A percentile compares a stretch with the other conserved stretches of the same genome.
Evolutionary conservation across 2,113 vertebrate genomes (phyloP).

Genomic region (Leucopternis melanops): DNA sequence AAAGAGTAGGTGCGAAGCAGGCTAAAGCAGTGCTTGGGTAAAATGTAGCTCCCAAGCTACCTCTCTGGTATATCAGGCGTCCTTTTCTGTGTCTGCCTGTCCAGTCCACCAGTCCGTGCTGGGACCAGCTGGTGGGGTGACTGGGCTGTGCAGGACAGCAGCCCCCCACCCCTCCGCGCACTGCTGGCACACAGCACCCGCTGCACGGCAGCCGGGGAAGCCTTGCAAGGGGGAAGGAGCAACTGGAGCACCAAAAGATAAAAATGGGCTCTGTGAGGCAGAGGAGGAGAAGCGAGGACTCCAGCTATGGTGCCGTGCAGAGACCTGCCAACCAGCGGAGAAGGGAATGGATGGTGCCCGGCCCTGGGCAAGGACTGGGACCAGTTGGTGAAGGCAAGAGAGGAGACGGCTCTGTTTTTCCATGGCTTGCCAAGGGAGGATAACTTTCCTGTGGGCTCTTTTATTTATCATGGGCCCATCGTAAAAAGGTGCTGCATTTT

Average conservation of each 20-base stretch:
- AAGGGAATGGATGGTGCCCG: neutral
- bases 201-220: neutral
- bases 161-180: too few relatives aligned
- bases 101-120: neutral
- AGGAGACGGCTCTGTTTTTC: neutral
- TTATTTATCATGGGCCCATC: neutral
- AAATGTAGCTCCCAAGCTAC: neutral
- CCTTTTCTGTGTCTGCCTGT: neutral
- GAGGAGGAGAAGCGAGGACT: neutral
- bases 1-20: neutral
- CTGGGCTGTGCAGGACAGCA: neutral
- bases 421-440: neutral
- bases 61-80: neutral
- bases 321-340: neutral
- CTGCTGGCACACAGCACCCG: neutral
- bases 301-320: neutral
- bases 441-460: neutral
- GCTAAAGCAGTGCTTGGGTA: neutral
- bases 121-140: neutral
- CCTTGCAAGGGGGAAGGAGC: neutral
- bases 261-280: neutral
- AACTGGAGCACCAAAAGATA: neutral
- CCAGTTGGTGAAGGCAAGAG: neutral
- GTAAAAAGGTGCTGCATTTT: neutral
- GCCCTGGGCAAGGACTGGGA: neutral